phyloP scores from a whole-genome alignment of 2,888 invertebrate species.

The Leptura quadrifasciata region DNA sequence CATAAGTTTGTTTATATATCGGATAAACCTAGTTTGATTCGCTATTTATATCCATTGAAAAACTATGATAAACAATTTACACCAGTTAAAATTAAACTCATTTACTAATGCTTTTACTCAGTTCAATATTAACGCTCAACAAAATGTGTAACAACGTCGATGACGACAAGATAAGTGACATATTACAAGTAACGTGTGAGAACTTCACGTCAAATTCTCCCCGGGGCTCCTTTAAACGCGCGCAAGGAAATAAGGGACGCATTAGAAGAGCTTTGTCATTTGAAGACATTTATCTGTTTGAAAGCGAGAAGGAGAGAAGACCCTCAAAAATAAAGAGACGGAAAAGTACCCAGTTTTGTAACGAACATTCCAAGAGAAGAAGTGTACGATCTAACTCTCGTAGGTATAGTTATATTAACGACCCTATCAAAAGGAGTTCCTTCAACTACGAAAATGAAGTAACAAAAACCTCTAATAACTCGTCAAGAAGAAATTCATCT shows the following conservation, averaged over 20 bases:
- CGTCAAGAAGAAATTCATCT: slow-evolving; percentile 29
- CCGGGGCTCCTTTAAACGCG: not conserved
- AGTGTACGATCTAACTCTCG: not conserved
- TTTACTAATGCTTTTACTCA: slow-evolving; percentile 40
- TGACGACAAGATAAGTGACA: slow-evolving; percentile 39
- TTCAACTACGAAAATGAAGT: slow-evolving; percentile 27
- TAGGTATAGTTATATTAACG: not conserved
- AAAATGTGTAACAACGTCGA: slow-evolving; percentile 44
- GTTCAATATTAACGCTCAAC: slow-evolving; percentile 9
- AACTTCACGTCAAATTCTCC: slow-evolving; percentile 23
- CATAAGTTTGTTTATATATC: slow-evolving; percentile 49
- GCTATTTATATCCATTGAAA: slow-evolving; percentile 53
- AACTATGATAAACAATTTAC: slow-evolving; percentile 50
- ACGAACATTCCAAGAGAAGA: slow-evolving; percentile 34
- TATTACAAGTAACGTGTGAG: slow-evolving; percentile 42
- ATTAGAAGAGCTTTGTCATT: slow-evolving; percentile 47
- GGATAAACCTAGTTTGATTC: slow-evolving; percentile 44
- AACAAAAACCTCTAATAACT: slow-evolving; percentile 23
- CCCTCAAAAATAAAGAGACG: slow-evolving; percentile 36
- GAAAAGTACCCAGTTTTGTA: slow-evolving; percentile 46
- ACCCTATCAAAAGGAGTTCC: not conserved
- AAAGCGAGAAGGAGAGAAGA: slow-evolving; percentile 23
- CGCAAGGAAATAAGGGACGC: not conserved
- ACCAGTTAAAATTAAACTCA: slow-evolving; percentile 47
- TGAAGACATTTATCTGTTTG: slow-evolving; percentile 45